Evolutionary conservation across 2,113 vertebrate species (phyloP), one percentile per base, ranked within the genome.

Genomic region (Callochromis pleurospilus): DNA sequence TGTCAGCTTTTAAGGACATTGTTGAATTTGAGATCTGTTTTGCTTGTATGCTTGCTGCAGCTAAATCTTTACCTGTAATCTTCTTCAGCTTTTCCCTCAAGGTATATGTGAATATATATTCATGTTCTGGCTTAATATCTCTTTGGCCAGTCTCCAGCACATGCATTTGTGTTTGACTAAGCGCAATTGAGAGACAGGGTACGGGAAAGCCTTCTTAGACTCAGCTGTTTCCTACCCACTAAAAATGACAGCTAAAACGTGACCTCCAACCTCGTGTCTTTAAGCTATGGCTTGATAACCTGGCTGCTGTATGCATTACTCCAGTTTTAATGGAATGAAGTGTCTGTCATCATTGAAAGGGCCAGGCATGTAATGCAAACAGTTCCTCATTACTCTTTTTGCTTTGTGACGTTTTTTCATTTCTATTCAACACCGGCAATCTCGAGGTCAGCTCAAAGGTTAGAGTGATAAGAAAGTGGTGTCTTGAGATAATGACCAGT

Each of bases 351-450:
- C 82, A 91, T 83, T 92, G 91, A 94, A 84, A 81, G 85, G 54
- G 70, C 47, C 54, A 3, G 80, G 33, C 88, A 80, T 54, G 58
- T 90, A 90, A 93, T 93, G 90, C 89, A 95, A 94, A 92, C 91
- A 94, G 83, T 92, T 93, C 88, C 91, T 88, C 89, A 94, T 95
- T 94, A 90, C 87, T 93, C 88, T 87, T 91, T 92, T 88, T 49
- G 29, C 89, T 70, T 80, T 79, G 49, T 55, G 88, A 87, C 9
- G 56, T 86, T 89, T 90, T 90, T 85, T 38, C 90, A 83, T 85
- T 87, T 83, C 86, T 88, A 9, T 87, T 83, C 47, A 53, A 82
- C 85, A 90, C 90, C 83, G 91, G 90, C 81, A 87, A 90, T 89
- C 89, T 83, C 40, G 70, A 92, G 93, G 93, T 90, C 93, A 86